phyloP scores from a whole-genome alignment of 2,888 invertebrate species.

The Mesorhabditis belari region DNA sequence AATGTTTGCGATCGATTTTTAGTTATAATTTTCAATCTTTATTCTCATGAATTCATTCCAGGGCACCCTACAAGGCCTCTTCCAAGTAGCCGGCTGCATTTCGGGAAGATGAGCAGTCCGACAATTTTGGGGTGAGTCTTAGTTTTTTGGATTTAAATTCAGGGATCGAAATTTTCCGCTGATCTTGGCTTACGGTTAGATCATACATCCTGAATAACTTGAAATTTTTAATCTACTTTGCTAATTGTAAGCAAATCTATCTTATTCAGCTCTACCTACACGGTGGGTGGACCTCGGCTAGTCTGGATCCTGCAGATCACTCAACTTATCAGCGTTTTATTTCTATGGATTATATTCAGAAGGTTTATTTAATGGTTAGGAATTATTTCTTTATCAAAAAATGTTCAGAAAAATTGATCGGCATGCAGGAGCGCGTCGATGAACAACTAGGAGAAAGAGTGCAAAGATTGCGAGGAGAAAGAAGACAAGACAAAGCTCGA shows the following conservation, averaged over 20 bases:
- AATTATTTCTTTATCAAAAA: too few relatives aligned
- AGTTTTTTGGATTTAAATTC: background rate
- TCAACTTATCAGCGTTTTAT: background rate
- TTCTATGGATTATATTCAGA: background rate
- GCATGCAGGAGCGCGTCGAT: too few relatives aligned
- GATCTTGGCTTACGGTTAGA: too few relatives aligned
- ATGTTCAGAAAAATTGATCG: too few relatives aligned
- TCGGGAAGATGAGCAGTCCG: background rate
- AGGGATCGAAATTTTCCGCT: background rate
- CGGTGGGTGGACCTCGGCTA: background rate
- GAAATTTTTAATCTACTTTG: too few relatives aligned
- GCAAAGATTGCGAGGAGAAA: too few relatives aligned
- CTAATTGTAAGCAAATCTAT: too few relatives aligned
- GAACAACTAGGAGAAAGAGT: too few relatives aligned
- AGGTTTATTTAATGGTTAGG: too few relatives aligned
- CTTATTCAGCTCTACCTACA: background rate
- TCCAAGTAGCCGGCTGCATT: background rate
- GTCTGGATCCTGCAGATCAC: background rate
- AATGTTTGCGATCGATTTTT: too few relatives aligned
- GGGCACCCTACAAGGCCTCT: background rate
- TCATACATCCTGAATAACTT: background rate
- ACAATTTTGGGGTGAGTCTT: background rate
- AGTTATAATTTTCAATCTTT: background rate
- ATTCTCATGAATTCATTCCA: background rate
- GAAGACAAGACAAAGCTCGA: too few relatives aligned